These are phyloP conservation scores for Alosa alosa DNA, from an alignment of 2,113 vertebrate species.

Conservation along the genomic window DNA sequence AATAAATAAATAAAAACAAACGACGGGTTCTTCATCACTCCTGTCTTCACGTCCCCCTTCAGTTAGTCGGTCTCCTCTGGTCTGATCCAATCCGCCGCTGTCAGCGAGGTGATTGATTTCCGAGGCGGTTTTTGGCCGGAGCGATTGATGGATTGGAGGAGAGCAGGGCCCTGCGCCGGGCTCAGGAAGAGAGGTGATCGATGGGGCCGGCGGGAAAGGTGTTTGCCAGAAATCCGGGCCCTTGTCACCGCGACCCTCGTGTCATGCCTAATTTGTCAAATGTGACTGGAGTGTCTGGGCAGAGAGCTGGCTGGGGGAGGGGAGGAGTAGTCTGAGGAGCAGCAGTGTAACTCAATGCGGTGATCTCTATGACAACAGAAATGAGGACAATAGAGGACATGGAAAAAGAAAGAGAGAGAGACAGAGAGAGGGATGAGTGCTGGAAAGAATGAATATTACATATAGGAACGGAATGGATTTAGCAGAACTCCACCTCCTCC, in stretches of 20 bases:
- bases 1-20: not conserved
- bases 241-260: not conserved
- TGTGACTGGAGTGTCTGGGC: not conserved
- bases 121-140: not conserved
- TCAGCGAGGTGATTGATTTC: not conserved
- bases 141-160: not conserved
- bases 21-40: not conserved
- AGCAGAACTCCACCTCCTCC: not conserved
- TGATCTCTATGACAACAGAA: conserved; percentile 3
- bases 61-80: not conserved
- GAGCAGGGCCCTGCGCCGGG: not conserved
- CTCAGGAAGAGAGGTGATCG: conserved; percentile 7
- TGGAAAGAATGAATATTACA: conserved; percentile 13
- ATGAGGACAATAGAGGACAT: not conserved
- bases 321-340: not conserved
- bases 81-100: not conserved
- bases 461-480: not conserved
- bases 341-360: not conserved
- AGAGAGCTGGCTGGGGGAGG: not conserved
- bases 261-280: conserved; percentile 12
- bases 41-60: not conserved
- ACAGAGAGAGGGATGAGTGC: not conserved
- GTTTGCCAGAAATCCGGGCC: conserved; percentile 10
- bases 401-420: not conserved
- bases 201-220: conserved; percentile 1